A percentile compares a stretch with the other conserved stretches of the same genome.
Evolutionary conservation across 2,888 invertebrate genomes (phyloP).

Genomic region (Tetragnatha montana): DNA sequence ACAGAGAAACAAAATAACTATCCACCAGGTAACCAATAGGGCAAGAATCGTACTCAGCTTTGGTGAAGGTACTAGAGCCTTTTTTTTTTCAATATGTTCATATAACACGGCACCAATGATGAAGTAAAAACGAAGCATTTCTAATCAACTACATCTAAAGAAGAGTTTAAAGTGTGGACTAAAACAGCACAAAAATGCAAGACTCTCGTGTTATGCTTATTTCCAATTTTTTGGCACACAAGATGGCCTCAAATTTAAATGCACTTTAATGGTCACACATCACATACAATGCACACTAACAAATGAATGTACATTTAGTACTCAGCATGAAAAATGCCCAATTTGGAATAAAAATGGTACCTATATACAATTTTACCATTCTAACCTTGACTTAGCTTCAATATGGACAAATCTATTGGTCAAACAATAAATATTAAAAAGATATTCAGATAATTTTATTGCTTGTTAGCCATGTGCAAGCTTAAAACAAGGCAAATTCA

Average conservation of each 20-base stretch:
- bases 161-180: constrained; percentile 65
- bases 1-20: constrained; percentile 1
- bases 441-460: neutral
- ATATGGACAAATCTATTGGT: neutral
- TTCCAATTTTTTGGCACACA: constrained; percentile 67
- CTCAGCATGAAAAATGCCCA: constrained; percentile 13
- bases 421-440: neutral
- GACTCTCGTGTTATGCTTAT: constrained; percentile 65
- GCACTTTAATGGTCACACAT: constrained; percentile 41
- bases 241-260: constrained; percentile 52
- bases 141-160: constrained; percentile 61
- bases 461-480: neutral
- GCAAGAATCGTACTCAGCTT: neutral
- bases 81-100: constrained; percentile 46
- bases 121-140: constrained; percentile 63
- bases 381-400: neutral
- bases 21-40: neutral
- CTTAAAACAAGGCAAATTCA: neutral
- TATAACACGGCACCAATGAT: constrained; percentile 60
- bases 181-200: constrained; percentile 64
- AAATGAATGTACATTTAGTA: constrained; percentile 23
- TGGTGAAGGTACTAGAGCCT: constrained; percentile 61
- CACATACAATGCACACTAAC: constrained; percentile 17
- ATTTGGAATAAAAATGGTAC: neutral
- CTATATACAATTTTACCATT: neutral